Percentiles rank a stretch among this genome's conserved stretches.
Conservation (phyloP, 2,797 vertebrate genomes). For the Enteromius mattozi region DNA sequence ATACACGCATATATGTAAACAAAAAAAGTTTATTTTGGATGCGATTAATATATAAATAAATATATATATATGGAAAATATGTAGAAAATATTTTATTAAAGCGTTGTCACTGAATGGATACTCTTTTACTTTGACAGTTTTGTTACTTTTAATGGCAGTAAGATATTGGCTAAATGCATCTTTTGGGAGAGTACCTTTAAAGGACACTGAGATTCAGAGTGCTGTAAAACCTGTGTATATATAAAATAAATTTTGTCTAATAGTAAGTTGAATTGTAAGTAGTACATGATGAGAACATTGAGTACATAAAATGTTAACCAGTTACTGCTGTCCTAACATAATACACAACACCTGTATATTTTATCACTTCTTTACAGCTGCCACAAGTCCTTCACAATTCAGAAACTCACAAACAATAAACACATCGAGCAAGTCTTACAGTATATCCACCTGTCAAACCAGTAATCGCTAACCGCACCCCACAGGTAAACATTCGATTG, state of each 20-base stretch:
- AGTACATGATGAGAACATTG: neutral
- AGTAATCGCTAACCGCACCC: constrained; percentile 20
- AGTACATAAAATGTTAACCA: neutral
- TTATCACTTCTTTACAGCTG: neutral
- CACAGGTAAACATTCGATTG: constrained; percentile 38
- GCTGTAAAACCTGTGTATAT: neutral
- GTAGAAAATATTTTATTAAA: neutral
- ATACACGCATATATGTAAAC: no score
- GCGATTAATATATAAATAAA: no score
- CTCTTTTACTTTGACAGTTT: neutral
- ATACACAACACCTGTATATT: neutral
- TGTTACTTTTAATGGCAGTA: neutral
- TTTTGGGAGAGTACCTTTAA: neutral
- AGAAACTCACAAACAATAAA: constrained; percentile 20
- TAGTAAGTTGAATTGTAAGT: neutral
- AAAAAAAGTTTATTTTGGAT: no score
- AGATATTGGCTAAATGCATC: neutral
- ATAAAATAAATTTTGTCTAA: constrained; percentile 1
- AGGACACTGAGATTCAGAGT: neutral
- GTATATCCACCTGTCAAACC: constrained; percentile 8
- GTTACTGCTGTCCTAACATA: neutral
- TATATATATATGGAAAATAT: neutral
- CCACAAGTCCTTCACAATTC: neutral
- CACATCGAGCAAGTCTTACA: constrained; percentile 7
- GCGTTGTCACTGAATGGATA: neutral